Base-by-base conservation (phyloP, 2,797 vertebrate genomes). In the Sebastes cheni region DNA sequence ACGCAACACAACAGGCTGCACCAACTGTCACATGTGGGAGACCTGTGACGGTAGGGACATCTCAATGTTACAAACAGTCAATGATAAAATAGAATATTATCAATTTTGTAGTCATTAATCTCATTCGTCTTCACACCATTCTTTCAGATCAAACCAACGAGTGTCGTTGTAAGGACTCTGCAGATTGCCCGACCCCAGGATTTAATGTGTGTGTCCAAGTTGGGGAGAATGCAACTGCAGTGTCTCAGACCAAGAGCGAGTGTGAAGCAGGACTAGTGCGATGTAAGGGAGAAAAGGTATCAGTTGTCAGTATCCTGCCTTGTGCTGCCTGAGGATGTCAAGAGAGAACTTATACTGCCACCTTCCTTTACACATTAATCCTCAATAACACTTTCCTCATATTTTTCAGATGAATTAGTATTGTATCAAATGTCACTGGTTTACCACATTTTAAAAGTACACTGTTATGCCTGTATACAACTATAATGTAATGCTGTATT, bases 181-280 rank as follows among this genome's bases (percentile, higher is more conserved):
- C 79, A 0, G 89, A 85, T 1, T 97, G 97, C 1, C 52, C 69
- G 0, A 85, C 77, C 10, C 82, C 72, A 13, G 96, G 95, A 30
- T 77, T 88, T n/a, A 82, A 73, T 30, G 75, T 98, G 80, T 98
- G 97, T 10, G 95, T 95, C 55, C 91, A 85, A 52, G 89, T 94
- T 64, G 91, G 95, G 0, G 89, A 91, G 14, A 77, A 87, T 46
- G 42, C 50, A 18, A 73, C 50, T 11, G 79, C 0, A 8, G 86
- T 6, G 1, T 8, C 20, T 20, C 86, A 89, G 89, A 97, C 95
- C 2, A 93, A 97, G 96, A 96, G 92, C 0, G 97, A 98, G 87
- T 98, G 97, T 0, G 94, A 96, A 77, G 95, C 95, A 0, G 97
- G 96, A 1, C 61, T 77, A 55, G 89, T 92, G 22, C 85, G 72